These are phyloP conservation scores for Ptychoptera albimana DNA, from an alignment of 2,888 invertebrate species.

Conservation along the genomic window DNA sequence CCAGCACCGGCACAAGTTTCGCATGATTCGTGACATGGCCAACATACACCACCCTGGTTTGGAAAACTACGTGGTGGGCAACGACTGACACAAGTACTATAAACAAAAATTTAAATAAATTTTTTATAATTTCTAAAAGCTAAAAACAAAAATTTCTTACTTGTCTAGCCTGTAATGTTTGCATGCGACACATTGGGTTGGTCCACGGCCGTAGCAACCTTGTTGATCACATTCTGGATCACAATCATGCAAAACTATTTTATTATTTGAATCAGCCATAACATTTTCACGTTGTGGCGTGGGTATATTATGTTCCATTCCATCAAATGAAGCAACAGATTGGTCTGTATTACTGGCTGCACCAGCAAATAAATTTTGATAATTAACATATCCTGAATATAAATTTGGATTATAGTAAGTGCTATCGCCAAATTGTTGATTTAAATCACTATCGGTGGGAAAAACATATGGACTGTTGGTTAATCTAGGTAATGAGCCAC, in stretches of 20 bases:
- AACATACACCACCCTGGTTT: conserved; percentile 64
- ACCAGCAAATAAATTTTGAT: conserved; percentile 58
- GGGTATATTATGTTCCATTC: conserved; percentile 39
- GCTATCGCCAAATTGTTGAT: conserved; percentile 23
- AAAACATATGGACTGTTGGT: conserved; percentile 44
- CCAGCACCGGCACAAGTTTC: conserved; percentile 78
- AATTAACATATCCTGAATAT: conserved; percentile 59
- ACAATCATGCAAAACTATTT: conserved; percentile 51
- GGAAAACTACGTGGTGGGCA: conserved; percentile 75
- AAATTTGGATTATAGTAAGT: conserved; percentile 51
- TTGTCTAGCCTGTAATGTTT: conserved; percentile 66
- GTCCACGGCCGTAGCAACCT: conserved; percentile 74
- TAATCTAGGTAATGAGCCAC: conserved; percentile 30
- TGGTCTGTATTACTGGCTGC: conserved; percentile 66
- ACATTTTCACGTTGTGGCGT: conserved; percentile 42
- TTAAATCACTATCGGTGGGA: conserved; percentile 45
- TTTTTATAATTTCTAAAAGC: neutral
- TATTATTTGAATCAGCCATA: conserved; percentile 44
- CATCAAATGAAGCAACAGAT: conserved; percentile 58
- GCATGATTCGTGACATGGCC: conserved; percentile 80
- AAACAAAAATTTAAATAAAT: conserved; percentile 13
- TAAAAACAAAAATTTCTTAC: conserved; percentile 31
- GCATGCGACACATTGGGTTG: conserved; percentile 70
- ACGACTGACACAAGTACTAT: conserved; percentile 65
- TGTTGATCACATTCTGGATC: conserved; percentile 73